Conservation (phyloP, 2,888 invertebrate species). For the Drosophila neotestacea region DNA sequence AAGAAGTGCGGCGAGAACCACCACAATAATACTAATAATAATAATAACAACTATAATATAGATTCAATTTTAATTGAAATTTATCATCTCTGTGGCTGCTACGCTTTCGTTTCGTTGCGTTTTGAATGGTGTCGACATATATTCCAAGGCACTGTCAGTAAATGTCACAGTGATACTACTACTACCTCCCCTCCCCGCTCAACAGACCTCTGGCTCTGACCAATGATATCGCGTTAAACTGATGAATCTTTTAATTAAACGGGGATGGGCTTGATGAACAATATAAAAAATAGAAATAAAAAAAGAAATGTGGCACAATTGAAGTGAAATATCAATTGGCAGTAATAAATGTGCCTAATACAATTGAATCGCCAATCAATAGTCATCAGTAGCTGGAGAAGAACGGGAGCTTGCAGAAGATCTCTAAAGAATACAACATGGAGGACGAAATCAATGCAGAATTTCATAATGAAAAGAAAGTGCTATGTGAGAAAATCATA, state of each 20-base stretch:
- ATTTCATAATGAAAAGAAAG: conserved; percentile 88
- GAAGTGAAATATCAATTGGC: conserved; percentile 59
- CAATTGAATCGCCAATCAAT: conserved; percentile 68
- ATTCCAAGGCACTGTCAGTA: conserved; percentile 21
- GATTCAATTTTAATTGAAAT: conserved; percentile 73
- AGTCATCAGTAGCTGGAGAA: conserved; percentile 37
- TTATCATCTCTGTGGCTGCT: conserved; percentile 53
- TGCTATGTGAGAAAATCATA: conserved; percentile 93
- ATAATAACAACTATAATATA: conserved; percentile 29
- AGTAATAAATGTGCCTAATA: conserved; percentile 72
- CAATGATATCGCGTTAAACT: background rate
- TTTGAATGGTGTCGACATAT: conserved; percentile 20
- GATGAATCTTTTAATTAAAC: conserved; percentile 47
- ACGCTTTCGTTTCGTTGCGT: conserved; percentile 10
- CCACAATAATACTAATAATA: conserved; percentile 20
- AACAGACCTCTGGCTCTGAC: background rate
- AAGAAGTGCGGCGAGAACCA: conserved; percentile 2
- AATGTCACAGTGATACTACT: conserved; percentile 29
- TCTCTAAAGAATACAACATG: conserved; percentile 33
- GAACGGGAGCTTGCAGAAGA: conserved; percentile 14
- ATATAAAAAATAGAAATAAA: conserved; percentile 18
- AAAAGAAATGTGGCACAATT: conserved; percentile 47
- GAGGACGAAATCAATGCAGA: conserved; percentile 56
- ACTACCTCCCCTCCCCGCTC: background rate
- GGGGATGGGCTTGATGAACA: conserved; percentile 47